These are phyloP conservation scores for Hydractinia echinata DNA, from an alignment of 30 jellyfish, hydroid and myxozoan species.

Conservation along the genomic window DNA sequence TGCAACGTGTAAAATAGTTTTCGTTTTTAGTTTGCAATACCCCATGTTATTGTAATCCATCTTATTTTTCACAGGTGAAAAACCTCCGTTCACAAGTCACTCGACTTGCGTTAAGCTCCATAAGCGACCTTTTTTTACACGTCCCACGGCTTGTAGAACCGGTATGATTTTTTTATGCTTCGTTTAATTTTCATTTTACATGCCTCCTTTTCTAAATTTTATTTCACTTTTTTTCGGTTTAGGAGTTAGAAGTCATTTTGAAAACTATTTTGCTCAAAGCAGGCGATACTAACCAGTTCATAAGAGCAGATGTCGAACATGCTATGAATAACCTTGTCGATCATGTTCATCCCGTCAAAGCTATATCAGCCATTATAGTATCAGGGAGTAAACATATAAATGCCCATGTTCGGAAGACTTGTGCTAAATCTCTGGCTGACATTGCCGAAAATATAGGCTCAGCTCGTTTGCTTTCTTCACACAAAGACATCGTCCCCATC, in stretches of 20 bases:
- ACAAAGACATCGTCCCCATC: conserved; percentile 69
- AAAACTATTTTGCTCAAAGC: conserved; percentile 60
- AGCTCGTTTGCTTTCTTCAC: conserved; percentile 57
- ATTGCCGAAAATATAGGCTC: conserved; percentile 88
- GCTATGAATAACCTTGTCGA: conserved; percentile 50
- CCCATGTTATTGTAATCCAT: background rate
- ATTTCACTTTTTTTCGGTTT: background rate
- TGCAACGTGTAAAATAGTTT: background rate
- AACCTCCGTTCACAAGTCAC: conserved; percentile 96
- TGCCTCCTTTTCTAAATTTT: background rate
- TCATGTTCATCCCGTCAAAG: conserved; percentile 58
- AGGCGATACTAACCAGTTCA: conserved; percentile 81
- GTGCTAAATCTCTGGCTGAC: conserved; percentile 74
- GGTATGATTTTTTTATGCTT: conserved; percentile 35
- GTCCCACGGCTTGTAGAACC: conserved; percentile 74
- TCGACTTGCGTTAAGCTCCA: conserved; percentile 63
- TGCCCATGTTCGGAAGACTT: conserved; percentile 81
- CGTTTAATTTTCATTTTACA: background rate
- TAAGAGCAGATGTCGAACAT: conserved; percentile 74
- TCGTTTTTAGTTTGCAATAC: background rate
- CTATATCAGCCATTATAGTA: conserved; percentile 69
- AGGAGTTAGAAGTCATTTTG: conserved; percentile 70
- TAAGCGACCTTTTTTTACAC: conserved; percentile 49
- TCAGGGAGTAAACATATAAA: conserved; percentile 79
- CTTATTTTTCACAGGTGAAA: conserved; percentile 50